These are phyloP conservation scores for Tenthredo mesomela DNA, from an alignment of 2,888 invertebrate genomes.

Conservation along the genomic window DNA sequence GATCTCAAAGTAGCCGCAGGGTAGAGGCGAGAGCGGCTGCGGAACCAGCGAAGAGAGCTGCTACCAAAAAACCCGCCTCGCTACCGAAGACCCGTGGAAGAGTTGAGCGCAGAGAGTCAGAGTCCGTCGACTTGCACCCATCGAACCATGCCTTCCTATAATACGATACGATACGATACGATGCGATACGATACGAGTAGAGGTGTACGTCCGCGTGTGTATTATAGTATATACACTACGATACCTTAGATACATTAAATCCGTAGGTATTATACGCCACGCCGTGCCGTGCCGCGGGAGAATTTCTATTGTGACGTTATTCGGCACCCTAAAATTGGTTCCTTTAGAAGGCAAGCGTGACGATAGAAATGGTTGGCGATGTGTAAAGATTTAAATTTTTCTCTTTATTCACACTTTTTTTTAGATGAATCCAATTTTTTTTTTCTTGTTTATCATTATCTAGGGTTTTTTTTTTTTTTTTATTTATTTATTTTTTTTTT, in stretches of 20 bases:
- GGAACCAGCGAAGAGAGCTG: constrained; percentile 63
- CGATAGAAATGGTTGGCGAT: background rate
- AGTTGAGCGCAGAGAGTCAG: constrained; percentile 29
- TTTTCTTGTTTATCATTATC: background rate
- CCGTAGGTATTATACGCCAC: background rate
- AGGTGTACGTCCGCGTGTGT: background rate
- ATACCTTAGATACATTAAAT: background rate
- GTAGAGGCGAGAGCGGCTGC: constrained; percentile 48
- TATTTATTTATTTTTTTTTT: background rate
- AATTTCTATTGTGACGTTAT: constrained; percentile 9
- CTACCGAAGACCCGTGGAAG: constrained; percentile 69
- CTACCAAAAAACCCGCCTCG: constrained; percentile 73
- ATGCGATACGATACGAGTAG: background rate
- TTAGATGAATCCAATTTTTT: background rate
- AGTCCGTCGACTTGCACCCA: constrained; percentile 54
- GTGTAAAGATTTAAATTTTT: background rate
- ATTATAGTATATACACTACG: background rate
- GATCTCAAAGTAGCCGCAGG: constrained; percentile 28
- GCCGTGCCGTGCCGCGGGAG: background rate
- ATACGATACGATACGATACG: constrained; percentile 34
- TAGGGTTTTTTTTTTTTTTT: background rate
- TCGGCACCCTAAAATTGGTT: constrained; percentile 15
- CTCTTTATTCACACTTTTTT: background rate
- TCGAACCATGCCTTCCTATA: constrained; percentile 57
- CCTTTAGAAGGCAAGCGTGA: background rate